Conservation (phyloP, 23 tunicate species). For the Corella eumyota region DNA sequence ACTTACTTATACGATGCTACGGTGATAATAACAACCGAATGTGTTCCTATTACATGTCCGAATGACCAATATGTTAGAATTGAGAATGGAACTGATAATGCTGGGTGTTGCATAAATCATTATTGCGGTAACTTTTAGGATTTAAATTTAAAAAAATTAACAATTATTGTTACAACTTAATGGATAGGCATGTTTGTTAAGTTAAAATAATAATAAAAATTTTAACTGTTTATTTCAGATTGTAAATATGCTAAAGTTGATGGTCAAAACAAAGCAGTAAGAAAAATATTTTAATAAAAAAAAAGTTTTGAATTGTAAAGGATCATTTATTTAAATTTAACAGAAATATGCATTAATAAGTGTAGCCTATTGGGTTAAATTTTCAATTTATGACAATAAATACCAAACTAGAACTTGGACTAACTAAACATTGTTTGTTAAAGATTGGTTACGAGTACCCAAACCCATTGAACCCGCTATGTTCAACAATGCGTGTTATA, state of each 20-base stretch:
- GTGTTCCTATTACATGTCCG: constrained; percentile 1
- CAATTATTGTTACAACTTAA: not conserved
- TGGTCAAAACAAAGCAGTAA: not conserved
- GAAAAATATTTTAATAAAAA: no score
- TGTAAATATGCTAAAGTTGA: constrained; percentile 2
- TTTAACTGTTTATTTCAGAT: constrained; percentile 1
- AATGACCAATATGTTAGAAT: not conserved
- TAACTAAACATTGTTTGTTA: not conserved
- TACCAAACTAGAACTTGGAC: no score
- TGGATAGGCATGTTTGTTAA: not conserved
- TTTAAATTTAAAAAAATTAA: not conserved
- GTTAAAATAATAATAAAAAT: not conserved
- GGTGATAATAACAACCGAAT: not conserved
- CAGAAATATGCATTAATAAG: no score
- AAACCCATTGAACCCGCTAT: constrained; percentile 1
- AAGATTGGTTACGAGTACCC: constrained; percentile 8
- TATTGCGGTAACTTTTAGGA: constrained; percentile 6
- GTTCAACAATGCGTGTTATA: not conserved
- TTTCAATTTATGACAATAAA: no score
- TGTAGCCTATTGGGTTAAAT: no score
- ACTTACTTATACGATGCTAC: not conserved
- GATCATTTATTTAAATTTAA: no score
- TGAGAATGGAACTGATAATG: not conserved
- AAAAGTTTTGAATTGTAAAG: no score
- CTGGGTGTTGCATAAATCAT: constrained; percentile 3